A percentile compares a stretch with the other conserved stretches of the same genome.
Evolutionary conservation across 2,888 invertebrate species (phyloP).

Genomic region (Lasioglossum oenotherae): DNA sequence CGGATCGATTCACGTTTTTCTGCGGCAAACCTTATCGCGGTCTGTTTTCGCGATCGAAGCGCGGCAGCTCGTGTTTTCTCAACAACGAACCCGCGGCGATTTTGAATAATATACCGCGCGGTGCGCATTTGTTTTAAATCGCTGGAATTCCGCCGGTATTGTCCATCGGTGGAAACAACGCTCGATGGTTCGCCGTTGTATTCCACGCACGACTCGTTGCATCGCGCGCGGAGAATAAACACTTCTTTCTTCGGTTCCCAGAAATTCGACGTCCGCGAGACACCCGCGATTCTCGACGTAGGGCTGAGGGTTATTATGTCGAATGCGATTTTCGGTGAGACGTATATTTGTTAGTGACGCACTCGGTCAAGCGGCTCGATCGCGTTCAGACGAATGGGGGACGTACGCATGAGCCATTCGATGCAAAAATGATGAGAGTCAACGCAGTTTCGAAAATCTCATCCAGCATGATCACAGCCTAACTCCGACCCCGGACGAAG

Average conservation of each 20-base stretch:
- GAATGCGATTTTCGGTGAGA: not conserved
- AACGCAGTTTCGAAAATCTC: not conserved
- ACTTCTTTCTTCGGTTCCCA: constrained; percentile 51
- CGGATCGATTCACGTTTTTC: constrained; percentile 27
- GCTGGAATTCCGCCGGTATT: constrained; percentile 80
- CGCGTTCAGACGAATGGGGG: not conserved
- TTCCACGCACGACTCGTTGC: constrained; percentile 36
- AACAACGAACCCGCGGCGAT: constrained; percentile 72
- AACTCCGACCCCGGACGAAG: not conserved
- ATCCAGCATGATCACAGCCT: not conserved
- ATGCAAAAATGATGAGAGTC: not conserved
- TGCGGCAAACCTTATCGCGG: constrained; percentile 49
- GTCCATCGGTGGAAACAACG: constrained; percentile 71
- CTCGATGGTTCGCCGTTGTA: constrained; percentile 46
- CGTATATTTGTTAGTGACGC: not conserved
- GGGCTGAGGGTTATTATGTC: not conserved
- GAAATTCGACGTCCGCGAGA: constrained; percentile 33
- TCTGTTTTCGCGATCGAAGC: constrained; percentile 49
- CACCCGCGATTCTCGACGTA: not conserved
- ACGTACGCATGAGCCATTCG: not conserved
- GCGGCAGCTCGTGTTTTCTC: constrained; percentile 67
- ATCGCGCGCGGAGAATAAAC: constrained; percentile 55
- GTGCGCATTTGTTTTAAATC: constrained; percentile 77
- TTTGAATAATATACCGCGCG: constrained; percentile 72
- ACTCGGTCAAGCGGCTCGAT: not conserved